A percentile compares a stretch with the other conserved stretches of the same genome.
Conservation (phyloP, 2,888 invertebrate species). For the Tinea trinotella region DNA sequence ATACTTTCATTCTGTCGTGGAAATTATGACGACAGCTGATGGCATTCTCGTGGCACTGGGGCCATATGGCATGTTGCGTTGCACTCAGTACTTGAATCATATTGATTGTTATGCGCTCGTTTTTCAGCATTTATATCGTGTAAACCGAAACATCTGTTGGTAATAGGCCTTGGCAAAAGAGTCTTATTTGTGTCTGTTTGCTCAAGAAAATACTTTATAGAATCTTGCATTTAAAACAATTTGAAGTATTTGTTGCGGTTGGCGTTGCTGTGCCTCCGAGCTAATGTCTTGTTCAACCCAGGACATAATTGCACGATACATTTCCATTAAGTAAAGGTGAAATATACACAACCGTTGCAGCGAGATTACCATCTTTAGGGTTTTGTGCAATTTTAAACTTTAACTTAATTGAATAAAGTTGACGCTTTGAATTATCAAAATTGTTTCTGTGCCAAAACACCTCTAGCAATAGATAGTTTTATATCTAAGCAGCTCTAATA, state of each 20-base stretch:
- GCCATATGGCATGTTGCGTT: conserved; percentile 31
- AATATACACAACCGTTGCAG: conserved; percentile 34
- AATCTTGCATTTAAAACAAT: neutral
- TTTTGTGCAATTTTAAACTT: neutral
- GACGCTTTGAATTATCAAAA: neutral
- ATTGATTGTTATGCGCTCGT: neutral
- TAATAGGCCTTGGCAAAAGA: neutral
- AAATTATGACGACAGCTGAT: neutral
- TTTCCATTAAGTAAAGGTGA: conserved; percentile 39
- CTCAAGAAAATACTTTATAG: neutral
- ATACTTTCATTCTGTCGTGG: neutral
- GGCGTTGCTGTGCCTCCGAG: neutral
- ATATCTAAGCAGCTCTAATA: conserved; percentile 34
- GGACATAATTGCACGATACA: conserved; percentile 37
- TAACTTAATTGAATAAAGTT: conserved; percentile 2
- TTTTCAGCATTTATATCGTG: neutral
- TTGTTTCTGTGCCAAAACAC: neutral
- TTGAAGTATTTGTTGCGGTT: neutral
- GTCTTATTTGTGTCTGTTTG: neutral
- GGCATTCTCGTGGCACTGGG: conserved; percentile 33
- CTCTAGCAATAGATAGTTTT: conserved; percentile 6
- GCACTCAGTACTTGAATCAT: neutral
- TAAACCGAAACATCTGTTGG: neutral
- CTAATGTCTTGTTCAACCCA: conserved; percentile 13
- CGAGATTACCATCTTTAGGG: neutral